phyloP scores from a whole-genome alignment of 2,888 invertebrate species.

The Alviniconcha strummeri region DNA sequence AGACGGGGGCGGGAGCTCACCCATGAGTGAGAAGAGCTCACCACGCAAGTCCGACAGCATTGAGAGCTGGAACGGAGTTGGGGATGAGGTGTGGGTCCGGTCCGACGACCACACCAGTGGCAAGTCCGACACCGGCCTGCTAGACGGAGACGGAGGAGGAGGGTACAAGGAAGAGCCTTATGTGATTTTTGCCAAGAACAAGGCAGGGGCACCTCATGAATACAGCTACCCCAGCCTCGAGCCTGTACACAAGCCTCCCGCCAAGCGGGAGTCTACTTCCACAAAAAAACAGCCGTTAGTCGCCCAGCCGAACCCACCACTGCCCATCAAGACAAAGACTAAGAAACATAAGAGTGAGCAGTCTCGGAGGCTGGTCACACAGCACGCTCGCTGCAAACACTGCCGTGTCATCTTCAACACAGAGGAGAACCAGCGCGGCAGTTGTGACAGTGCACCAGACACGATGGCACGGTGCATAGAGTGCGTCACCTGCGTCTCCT shows the following conservation, averaged over 20 bases:
- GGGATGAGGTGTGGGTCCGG: constrained; percentile 66
- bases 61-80: constrained; percentile 52
- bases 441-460: constrained; percentile 86
- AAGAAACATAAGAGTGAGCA: constrained; percentile 58
- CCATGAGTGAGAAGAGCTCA: constrained; percentile 60
- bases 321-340: constrained; percentile 65
- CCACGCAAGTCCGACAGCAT: constrained; percentile 52
- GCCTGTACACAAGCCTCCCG: constrained; percentile 61
- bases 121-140: constrained; percentile 62
- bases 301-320: constrained; percentile 72
- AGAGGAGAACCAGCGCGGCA: constrained; percentile 89
- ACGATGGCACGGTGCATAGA: constrained; percentile 87
- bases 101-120: constrained; percentile 60
- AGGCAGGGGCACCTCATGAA: constrained; percentile 78
- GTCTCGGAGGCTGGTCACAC: constrained; percentile 42
- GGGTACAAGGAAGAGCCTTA: constrained; percentile 63
- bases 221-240: constrained; percentile 88
- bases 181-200: constrained; percentile 63
- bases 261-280: constrained; percentile 62
- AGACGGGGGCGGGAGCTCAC: constrained; percentile 44
- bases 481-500: constrained; percentile 87
- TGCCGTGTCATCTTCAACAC: constrained; percentile 80
- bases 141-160: constrained; percentile 52
- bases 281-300: constrained; percentile 53
- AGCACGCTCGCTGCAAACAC: constrained; percentile 74